Base-by-base conservation (phyloP, 2,113 vertebrate genomes). In the Gambusia holbrooki region DNA sequence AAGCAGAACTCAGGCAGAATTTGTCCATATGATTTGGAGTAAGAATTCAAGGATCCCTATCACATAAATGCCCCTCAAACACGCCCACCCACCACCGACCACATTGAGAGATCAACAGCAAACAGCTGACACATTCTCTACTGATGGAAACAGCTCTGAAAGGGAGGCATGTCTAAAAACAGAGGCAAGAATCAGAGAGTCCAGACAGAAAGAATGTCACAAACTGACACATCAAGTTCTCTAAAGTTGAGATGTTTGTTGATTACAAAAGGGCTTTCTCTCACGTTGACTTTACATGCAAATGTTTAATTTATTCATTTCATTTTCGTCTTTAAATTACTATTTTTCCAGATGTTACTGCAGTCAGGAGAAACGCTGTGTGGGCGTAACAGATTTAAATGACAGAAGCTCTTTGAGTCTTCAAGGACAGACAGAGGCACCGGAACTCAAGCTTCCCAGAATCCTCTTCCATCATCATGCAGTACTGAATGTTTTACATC, bases 21-120 rank as follows among this genome's bases (percentile, higher is more conserved):
- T 87, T 92, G 89, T 80, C 0, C n/a, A 64, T 71, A 95, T 96
- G 96, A 95, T 95, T 96, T 92, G 93, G 91, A 91, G 74, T 73
- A 68, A 79, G 73, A 27, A 84, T 82, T 69, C 76, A 62, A 9
- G 30, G 25, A 71, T 60, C 76, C 66, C 67, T 42, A 79, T 65
- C 85, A 58, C 79, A 86, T 76, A 77, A 75, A 81, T 66, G 25
- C 70, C 84, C 80, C 77, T 86, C 84, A 19, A 48, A 48, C 5
- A 48, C 5, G 1, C 45, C 45, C 45, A 48, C 45, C 45, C 45
- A 48, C 45, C 17, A 48, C 14, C 14, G 0, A 15, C 42, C 14
- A 48, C 67, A 76, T 79, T 87, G 70, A 79, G 72, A 35, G 84
- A 89, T 82, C 80, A 90, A 64, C n/a, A 87, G 67, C 73, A 87